Percentiles rank a stretch among this genome's conserved stretches.
phyloP scores from a whole-genome alignment of 1,140 invertebrate species.

The Platyscapa corneri region DNA sequence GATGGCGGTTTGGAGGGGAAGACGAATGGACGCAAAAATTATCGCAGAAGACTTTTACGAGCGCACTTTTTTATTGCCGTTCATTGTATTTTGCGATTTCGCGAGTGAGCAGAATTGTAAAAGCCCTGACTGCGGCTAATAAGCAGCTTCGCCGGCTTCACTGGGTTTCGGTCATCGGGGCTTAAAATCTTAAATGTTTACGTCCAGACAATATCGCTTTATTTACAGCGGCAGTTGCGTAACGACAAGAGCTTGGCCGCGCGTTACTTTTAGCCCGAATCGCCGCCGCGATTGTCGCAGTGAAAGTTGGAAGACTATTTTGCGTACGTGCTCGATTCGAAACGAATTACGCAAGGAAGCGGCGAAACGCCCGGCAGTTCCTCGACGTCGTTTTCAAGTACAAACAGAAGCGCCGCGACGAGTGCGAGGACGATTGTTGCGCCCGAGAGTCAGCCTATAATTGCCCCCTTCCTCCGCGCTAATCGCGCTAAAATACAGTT shows the following conservation, averaged over 20 bases:
- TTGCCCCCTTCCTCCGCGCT: no score
- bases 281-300: no score
- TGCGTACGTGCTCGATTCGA: no score
- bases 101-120: slow-evolving; percentile 22
- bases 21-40: slow-evolving; percentile 37
- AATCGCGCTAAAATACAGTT: slow-evolving; percentile 1
- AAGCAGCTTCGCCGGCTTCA: slow-evolving; percentile 29
- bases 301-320: no score
- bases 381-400: not conserved
- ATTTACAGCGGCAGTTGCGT: not conserved
- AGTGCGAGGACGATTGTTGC: no score
- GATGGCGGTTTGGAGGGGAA: not conserved
- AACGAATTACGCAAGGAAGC: no score
- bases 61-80: slow-evolving; percentile 20
- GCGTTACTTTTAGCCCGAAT: not conserved
- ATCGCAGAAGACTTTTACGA: slow-evolving; percentile 39
- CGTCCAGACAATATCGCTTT: not conserved
- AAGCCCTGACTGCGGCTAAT: slow-evolving; percentile 11
- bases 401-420: no score
- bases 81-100: slow-evolving; percentile 19
- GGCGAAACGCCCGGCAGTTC: not conserved
- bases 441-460: no score
- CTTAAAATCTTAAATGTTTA: slow-evolving; percentile 18
- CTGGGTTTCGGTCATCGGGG: not conserved
- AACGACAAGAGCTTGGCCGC: not conserved